Evolutionary conservation across 2,113 vertebrate species (phyloP).

Genomic region (Platysteira castanea): DNA sequence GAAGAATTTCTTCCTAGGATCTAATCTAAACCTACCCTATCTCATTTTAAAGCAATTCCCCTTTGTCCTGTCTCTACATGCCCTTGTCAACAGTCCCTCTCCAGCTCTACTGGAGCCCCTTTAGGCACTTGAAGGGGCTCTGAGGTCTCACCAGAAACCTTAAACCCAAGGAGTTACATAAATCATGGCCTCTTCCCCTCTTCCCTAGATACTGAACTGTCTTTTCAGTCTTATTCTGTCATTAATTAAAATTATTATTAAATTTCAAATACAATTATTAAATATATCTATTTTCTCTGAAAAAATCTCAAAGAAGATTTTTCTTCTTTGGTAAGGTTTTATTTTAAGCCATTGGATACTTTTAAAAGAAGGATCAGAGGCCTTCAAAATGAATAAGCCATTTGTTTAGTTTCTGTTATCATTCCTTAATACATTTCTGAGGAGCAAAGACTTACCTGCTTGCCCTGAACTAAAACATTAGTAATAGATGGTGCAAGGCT

Average conservation of each 20-base stretch:
- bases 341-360: background rate
- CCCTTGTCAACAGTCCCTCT: background rate
- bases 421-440: conserved; percentile 36
- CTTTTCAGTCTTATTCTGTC: background rate
- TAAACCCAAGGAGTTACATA: background rate
- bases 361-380: background rate
- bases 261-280: background rate
- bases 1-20: background rate
- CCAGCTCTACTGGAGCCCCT: background rate
- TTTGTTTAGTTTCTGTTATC: conserved; percentile 13
- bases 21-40: background rate
- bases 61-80: background rate
- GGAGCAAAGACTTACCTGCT: conserved; percentile 90
- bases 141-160: background rate
- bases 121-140: background rate
- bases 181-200: background rate
- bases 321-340: background rate
- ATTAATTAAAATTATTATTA: background rate
- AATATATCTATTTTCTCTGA: background rate
- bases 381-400: background rate
- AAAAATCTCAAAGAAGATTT: background rate
- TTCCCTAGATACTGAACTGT: background rate
- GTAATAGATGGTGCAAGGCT: conserved; percentile 99
- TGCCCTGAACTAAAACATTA: conserved; percentile 99
- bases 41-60: background rate